phyloP scores from a whole-genome alignment of 2,113 vertebrate genomes.

The Illadopsis cleaveri region DNA sequence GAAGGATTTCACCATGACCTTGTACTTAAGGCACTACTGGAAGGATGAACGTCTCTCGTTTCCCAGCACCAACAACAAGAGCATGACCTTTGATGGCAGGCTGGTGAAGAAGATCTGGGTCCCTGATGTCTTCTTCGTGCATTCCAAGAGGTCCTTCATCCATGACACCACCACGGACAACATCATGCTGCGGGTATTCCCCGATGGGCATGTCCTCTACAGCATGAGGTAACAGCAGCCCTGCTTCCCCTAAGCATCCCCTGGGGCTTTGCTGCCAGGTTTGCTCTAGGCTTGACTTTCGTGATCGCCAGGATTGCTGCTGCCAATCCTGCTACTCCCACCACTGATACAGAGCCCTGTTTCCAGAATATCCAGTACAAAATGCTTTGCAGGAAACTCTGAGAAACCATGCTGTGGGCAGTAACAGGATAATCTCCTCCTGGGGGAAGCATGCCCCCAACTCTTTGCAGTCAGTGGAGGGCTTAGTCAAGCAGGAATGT shows the following conservation, averaged over 20 bases:
- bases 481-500: slow-evolving; percentile 13
- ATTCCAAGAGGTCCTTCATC: slow-evolving; percentile 94
- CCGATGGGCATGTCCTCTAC: slow-evolving; percentile 92
- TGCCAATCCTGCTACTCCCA: not conserved
- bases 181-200: slow-evolving; percentile 94
- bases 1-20: slow-evolving; percentile 97
- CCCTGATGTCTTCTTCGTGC: slow-evolving; percentile 94
- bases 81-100: slow-evolving; percentile 94
- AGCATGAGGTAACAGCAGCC: slow-evolving; percentile 84
- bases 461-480: not conserved
- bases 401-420: not conserved
- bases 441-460: not conserved
- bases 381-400: not conserved
- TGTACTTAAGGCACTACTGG: slow-evolving; percentile 96
- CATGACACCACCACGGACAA: slow-evolving; percentile 95
- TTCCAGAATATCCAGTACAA: not conserved
- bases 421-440: slow-evolving; percentile 11
- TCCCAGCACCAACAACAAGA: slow-evolving; percentile 89
- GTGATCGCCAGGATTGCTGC: not conserved
- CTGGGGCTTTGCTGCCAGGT: not conserved
- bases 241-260: too few relatives aligned
- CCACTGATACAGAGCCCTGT: not conserved
- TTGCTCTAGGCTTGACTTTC: not conserved
- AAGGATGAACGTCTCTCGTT: slow-evolving; percentile 92
- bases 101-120: slow-evolving; percentile 98